Evolutionary conservation across 2,888 invertebrate species (phyloP), one percentile per base, ranked within the genome.

Genomic region (Drosophila dives): DNA sequence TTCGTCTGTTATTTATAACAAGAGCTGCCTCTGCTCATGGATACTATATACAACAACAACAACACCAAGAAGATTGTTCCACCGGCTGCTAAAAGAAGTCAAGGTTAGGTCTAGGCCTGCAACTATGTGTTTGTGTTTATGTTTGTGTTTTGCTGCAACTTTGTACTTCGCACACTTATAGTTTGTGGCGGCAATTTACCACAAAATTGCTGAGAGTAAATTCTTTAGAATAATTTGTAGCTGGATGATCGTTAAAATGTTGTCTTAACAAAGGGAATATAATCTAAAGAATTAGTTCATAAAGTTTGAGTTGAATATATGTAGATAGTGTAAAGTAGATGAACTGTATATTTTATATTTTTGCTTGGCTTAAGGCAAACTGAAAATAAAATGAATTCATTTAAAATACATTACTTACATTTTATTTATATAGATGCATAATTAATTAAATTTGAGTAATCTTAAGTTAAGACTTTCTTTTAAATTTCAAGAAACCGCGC

Each of bases 101-200:
- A 77, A 77, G 77, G 77, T 72, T 77, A 55, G n/a, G 58, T 69
- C 81, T 77, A 77, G 77, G 77, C 59, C 45, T 64, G 77, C 81
- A 80, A 77, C 77, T 61, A 69, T 71, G 63, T 72, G 45, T 45
- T 32, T 29, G 56, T 32, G 32, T 20, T 26, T 23, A 20, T 23
- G 17, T 55, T 29, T 48, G 17, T 29, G 42, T 63, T 40, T 48
- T 62, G 54, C 36, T 48, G 75, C 80, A 82, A 73, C 82, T 49
- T 78, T 78, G 75, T 79, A 67, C n/a, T 49, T 64, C 62, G 56
- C 66, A 85, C 82, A 85, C 80, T 87, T 89, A 87, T 87, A 65
- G 81, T 76, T 75, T 53, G 60, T 54, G 62, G 77, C 66, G 42
- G 60, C 58, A 55, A 71, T 66, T 80, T 66, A 76, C 58, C 59